phyloP scores from a whole-genome alignment of 2,888 invertebrate species.

The Lottia gigantea region DNA sequence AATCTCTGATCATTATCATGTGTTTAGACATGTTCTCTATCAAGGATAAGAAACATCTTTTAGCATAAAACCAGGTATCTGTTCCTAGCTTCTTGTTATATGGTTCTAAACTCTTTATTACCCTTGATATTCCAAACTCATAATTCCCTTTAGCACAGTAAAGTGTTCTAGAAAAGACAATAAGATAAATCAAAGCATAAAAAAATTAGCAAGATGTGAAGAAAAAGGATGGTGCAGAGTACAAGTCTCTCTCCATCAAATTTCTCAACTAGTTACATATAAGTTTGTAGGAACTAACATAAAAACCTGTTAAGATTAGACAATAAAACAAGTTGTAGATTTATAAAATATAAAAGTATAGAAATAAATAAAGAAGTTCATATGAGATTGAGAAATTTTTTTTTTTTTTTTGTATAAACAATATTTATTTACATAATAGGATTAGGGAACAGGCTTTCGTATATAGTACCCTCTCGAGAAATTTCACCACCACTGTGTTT shows the following conservation, averaged over 20 bases:
- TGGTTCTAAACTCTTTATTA: conserved; percentile 95
- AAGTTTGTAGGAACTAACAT: no score
- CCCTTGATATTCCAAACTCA: conserved; percentile 96
- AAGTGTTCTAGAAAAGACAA: conserved; percentile 76
- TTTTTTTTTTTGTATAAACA: no score
- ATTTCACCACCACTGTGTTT: no score
- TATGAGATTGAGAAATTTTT: no score
- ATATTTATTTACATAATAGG: no score
- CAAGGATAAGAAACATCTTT: conserved; percentile 93
- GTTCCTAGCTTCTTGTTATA: conserved; percentile 94
- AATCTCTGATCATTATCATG: conserved; percentile 87
- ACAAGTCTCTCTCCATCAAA: not conserved
- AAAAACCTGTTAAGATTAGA: no score
- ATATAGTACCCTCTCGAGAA: no score
- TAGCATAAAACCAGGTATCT: conserved; percentile 98
- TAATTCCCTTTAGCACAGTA: conserved; percentile 99
- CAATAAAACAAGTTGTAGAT: no score
- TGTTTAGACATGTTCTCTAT: conserved; percentile 91
- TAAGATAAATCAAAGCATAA: not conserved
- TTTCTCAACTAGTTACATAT: no score
- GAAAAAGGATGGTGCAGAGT: not conserved
- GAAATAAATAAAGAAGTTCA: no score
- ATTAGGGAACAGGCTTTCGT: no score
- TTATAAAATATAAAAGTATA: no score
- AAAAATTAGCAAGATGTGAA: not conserved